A percentile compares a stretch with the other conserved stretches of the same genome.
These are phyloP conservation scores for Drosophila persimilis DNA, from an alignment of 1,140 invertebrate species.

Conservation along the genomic window DNA sequence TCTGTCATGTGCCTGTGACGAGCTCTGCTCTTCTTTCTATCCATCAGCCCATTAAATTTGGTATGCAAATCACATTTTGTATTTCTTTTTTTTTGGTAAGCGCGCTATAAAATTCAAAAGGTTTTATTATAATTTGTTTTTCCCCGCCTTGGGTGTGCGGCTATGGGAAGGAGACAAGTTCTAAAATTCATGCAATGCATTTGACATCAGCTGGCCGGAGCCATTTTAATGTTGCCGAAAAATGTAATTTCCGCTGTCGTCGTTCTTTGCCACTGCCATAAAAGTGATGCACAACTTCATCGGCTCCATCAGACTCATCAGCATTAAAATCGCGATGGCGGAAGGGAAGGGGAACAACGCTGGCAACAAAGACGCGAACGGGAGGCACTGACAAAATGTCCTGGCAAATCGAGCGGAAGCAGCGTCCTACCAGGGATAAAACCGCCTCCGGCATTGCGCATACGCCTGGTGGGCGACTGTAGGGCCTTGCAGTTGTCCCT, in stretches of 20 bases:
- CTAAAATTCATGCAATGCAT: constrained; percentile 52
- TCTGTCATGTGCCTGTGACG: not conserved
- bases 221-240: constrained; percentile 76
- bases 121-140: constrained; percentile 73
- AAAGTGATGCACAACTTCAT: constrained; percentile 77
- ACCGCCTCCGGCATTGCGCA: constrained; percentile 16
- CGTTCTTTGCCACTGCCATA: constrained; percentile 58
- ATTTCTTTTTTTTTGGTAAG: constrained; percentile 41
- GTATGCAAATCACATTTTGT: constrained; percentile 76
- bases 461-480: constrained; percentile 39
- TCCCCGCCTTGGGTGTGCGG: constrained; percentile 14
- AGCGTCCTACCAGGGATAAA: constrained; percentile 6
- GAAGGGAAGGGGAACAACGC: constrained; percentile 4
- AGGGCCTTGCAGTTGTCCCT: too few species aligned
- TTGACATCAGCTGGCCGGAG: constrained; percentile 70
- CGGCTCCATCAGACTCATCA: constrained; percentile 58
- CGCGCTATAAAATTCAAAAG: constrained; percentile 55
- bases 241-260: constrained; percentile 76
- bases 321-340: constrained; percentile 58
- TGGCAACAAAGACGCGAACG: constrained; percentile 48
- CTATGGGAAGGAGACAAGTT: constrained; percentile 36
- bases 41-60: constrained; percentile 57
- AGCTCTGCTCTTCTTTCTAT: constrained; percentile 7
- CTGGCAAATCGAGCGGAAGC: constrained; percentile 43
- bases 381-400: constrained; percentile 19